Conservation (phyloP, 1,140 invertebrate genomes). For the Myzus persicae region DNA sequence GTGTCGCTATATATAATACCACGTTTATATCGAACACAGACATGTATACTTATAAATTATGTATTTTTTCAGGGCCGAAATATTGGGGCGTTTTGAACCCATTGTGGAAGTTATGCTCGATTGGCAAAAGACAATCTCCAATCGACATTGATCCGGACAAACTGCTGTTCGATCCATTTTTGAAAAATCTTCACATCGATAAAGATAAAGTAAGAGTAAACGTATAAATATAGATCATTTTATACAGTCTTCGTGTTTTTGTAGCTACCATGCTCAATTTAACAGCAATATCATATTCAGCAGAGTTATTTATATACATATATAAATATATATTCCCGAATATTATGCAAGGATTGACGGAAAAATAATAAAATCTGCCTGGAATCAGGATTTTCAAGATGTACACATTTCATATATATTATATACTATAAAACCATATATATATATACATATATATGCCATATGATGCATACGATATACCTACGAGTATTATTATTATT, state of each 20-base stretch:
- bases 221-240: neutral
- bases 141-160: constrained; percentile 94
- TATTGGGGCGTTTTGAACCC: constrained; percentile 98
- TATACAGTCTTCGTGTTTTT: neutral
- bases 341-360: constrained; percentile 20
- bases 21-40: neutral
- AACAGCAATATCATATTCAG: neutral
- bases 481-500: constrained; percentile 5
- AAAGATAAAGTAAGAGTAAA: constrained; percentile 80
- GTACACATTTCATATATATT: constrained; percentile 25
- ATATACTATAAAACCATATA: neutral
- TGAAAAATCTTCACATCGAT: constrained; percentile 86
- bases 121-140: constrained; percentile 91
- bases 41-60: constrained; percentile 32
- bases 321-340: neutral
- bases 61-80: constrained; percentile 77
- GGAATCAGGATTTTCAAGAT: constrained; percentile 36
- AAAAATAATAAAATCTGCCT: constrained; percentile 48
- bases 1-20: neutral
- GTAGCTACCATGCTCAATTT: neutral
- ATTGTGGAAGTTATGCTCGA: constrained; percentile 94
- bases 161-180: constrained; percentile 91
- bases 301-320: neutral
- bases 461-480: neutral
- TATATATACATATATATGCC: constrained; percentile 14